Evolutionary conservation across 2,797 vertebrate genomes (phyloP).

Genomic region (Emydoidea blandingii): DNA sequence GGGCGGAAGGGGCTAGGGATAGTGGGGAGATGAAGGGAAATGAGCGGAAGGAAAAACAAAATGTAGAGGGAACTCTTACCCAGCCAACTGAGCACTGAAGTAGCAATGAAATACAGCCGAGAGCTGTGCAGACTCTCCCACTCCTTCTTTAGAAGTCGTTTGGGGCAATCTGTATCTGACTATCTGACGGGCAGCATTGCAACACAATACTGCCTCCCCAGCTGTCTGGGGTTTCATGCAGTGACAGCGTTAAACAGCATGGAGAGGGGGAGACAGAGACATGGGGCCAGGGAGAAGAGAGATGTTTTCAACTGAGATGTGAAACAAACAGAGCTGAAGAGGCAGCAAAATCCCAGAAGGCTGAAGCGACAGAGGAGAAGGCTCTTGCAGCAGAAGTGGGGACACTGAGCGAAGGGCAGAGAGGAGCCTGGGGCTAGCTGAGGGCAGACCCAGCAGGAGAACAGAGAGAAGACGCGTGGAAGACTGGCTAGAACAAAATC

Average conservation of each 20-base stretch:
- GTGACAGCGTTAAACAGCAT: neutral
- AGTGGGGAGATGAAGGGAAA: conserved; percentile 81
- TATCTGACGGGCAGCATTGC: neutral
- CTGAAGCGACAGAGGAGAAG: conserved; percentile 55
- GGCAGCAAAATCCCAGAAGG: conserved; percentile 47
- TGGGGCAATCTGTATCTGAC: conserved; percentile 16
- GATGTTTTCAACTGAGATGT: conserved; percentile 46
- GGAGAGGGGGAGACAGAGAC: neutral
- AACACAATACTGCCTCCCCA: neutral
- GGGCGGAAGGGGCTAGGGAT: conserved; percentile 96
- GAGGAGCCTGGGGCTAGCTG: neutral
- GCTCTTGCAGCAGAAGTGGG: conserved; percentile 40
- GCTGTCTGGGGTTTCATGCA: neutral
- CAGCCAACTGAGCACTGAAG: conserved; percentile 51
- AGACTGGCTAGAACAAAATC: conserved; percentile 37
- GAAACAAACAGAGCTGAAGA: conserved; percentile 68
- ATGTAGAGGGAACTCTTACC: conserved; percentile 75
- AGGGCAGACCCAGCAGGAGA: neutral
- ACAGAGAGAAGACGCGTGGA: neutral
- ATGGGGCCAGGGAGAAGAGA: conserved; percentile 17
- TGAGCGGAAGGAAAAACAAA: conserved; percentile 79
- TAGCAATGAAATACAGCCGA: neutral
- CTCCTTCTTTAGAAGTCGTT: neutral
- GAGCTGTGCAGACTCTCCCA: neutral
- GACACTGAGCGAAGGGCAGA: neutral